Base-by-base conservation (phyloP, 2,797 vertebrate species). In the Yasuhikotakia modesta region DNA sequence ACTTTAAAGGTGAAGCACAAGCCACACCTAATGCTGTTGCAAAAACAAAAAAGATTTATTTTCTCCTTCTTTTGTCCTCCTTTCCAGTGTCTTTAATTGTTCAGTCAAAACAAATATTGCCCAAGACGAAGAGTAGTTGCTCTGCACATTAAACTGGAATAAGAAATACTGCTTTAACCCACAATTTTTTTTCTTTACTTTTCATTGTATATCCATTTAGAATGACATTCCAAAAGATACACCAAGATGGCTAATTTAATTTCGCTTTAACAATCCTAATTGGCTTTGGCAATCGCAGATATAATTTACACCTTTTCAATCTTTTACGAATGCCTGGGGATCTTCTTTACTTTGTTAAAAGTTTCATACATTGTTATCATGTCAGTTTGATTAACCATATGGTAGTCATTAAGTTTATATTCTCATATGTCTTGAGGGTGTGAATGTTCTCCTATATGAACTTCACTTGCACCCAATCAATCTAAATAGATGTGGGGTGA, bases 401-500 rank as follows among this genome's bases (percentile, higher is more conserved):
- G 63, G 63, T 58, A 52, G 21, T 70, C 16, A 24, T 73, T 61
- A 43, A 17, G 35, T 57, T 65, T 11, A 17, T 32, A 73, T 52
- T 67, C 27, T 70, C 32, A 39, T 46, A 13, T 70, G 50, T 30
- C 12, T 53, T 75, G 48, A 63, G 71, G n/a, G 52, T 73, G 76
- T 61, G 30, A 70, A 61, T 14, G 2, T 48, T 58, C 32, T 67
- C 48, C 67, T 24, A 30, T 43, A 17, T 46, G 66, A 78, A 70
- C 76, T 80, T 60, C 66, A 68, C 53, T 57, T 83, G 46, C 32
- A 60, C 60, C 46, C 74, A 57, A 68, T 82, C 50, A 50, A 22
- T 50, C 48, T 60, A 75, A 78, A 63, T 65, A 75, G 52, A 66
- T 78, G 55, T 65, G 57, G 57, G 50, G 69, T 22, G 50, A 53